Base-by-base conservation (phyloP, 1,140 invertebrate species). In the Monomorium pharaonis region DNA sequence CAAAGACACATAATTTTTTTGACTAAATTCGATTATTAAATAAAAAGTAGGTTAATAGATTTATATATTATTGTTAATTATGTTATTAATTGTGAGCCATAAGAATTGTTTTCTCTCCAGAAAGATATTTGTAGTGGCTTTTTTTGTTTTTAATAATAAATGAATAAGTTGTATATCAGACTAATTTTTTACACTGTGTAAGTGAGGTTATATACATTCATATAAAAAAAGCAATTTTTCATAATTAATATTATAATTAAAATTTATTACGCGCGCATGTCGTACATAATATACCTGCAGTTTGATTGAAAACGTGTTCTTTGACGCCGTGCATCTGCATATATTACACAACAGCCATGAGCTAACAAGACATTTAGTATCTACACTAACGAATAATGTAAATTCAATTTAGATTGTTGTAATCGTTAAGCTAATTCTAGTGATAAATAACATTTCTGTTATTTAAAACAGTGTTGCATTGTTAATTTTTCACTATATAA, bases 361-460 rank as follows among this genome's bases (percentile, higher is more conserved):
- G 54, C n/a, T 54, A 27, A 65, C 42, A 18, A 58, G 75, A 89
- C 54, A 21, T 84, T 87, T 84, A 86, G n/a, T 21, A 24, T 7
- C 30, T 44, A 24, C 18, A 42, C 5, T 76, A 74, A 85, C 30
- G 49, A 33, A 56, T 37, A 51, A 69, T 54, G 77, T 67, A 74
- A 91, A 89, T 91, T 74, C 24, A 86, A 91, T 91, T n/a, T 87
- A 89, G 60, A 49, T 80, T 42, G 24, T 51, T 69, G 16, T 69
- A 80, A 51, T 49, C 5, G 10, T 42, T 70, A 9, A 21, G n/a
- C n/a, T 56, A 54, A 54, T 54, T n/a, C 16, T 24, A 80, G 10
- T 10, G 9, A 37, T 12, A 14, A 33, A 67, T 56, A 10, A 76
- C 24, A 24, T 65, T 42, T 30, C 16, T 62, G 16, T 42, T 16